Evolutionary conservation across 2,888 invertebrate genomes (phyloP), one percentile per base, ranked within the genome.

Genomic region (Torymus aiolomorphi): DNA sequence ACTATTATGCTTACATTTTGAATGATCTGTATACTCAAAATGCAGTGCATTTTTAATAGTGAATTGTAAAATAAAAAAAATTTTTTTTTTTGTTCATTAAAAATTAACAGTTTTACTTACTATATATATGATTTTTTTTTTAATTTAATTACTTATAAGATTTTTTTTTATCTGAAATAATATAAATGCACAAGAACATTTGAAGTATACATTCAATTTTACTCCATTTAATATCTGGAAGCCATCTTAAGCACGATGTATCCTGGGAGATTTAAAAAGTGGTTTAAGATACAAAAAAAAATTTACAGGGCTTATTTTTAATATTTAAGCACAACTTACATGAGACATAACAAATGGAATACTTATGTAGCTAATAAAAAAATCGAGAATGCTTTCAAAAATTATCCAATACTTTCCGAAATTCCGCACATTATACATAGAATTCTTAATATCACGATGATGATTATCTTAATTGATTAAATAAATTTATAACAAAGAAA

Each of bases 331-430:
- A 80, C 20, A 69, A 71, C 1, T 80, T 69, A 74, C 73, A 74
- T 62, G 13, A 80, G 57, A 70, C 49, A 49, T 80, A 61, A 76
- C 63, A 69, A 76, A 69, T 69, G n/a, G 57, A 76, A 69, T 69
- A 59, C 62, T 54, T 66, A 66, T 69, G 20, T 54, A 65, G 56
- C 51, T 52, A 63, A 75, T 78, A 78, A 31, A 66, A 62, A 72
- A 76, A 59, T 80, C 73, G 78, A 78, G 71, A 74, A 76, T 77
- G 78, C 76, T 81, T 82, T 77, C 71, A 73, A 69, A 74, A 74
- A 70, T 57, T 52, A 69, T 14, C 52, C 57, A 8, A 61, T 18
- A 14, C 61, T 12, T 63, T 78, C 71, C 42, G 52, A 76, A 73
- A 72, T 59, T 76, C 59, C 62, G 80, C 81, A 76, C 57, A 13